Conservation (phyloP, 2,888 invertebrate species). For the Leptinotarsa juncta region DNA sequence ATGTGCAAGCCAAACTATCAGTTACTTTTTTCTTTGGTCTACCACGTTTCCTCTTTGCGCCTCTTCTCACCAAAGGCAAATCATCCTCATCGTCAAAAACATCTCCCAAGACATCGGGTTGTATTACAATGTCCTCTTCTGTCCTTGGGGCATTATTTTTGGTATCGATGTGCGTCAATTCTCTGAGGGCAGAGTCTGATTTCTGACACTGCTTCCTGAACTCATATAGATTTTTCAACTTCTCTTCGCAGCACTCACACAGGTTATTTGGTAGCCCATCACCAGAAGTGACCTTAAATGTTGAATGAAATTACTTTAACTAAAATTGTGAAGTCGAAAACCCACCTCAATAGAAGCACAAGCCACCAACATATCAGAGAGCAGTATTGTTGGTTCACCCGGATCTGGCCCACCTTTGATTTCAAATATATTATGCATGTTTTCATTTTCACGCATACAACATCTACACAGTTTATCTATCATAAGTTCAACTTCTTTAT, state of each 20-base stretch:
- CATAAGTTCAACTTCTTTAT: constrained; percentile 53
- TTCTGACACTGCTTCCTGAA: constrained; percentile 64
- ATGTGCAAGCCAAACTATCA: constrained; percentile 56
- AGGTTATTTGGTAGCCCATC: constrained; percentile 63
- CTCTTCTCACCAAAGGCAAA: constrained; percentile 47
- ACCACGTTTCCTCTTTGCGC: constrained; percentile 45
- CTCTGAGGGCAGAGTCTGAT: constrained; percentile 60
- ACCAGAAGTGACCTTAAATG: constrained; percentile 56
- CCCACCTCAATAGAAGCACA: constrained; percentile 63
- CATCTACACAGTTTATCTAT: constrained; percentile 65
- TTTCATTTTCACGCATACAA: constrained; percentile 61
- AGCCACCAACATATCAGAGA: constrained; percentile 64
- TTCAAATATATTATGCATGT: constrained; percentile 63
- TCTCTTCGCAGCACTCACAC: constrained; percentile 61
- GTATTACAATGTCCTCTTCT: constrained; percentile 55
- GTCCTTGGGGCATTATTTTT: constrained; percentile 36
- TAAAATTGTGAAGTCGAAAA: constrained; percentile 21
- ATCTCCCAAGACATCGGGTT: constrained; percentile 53
- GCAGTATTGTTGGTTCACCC: constrained; percentile 55
- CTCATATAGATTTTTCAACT: constrained; percentile 61
- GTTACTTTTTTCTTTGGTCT: constrained; percentile 43
- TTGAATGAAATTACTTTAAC: constrained; percentile 21
- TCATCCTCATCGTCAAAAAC: constrained; percentile 53
- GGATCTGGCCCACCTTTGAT: constrained; percentile 53
- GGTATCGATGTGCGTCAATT: constrained; percentile 49